Conservation (phyloP, 2,888 invertebrate species). For the Kryphioiulus occultus region DNA sequence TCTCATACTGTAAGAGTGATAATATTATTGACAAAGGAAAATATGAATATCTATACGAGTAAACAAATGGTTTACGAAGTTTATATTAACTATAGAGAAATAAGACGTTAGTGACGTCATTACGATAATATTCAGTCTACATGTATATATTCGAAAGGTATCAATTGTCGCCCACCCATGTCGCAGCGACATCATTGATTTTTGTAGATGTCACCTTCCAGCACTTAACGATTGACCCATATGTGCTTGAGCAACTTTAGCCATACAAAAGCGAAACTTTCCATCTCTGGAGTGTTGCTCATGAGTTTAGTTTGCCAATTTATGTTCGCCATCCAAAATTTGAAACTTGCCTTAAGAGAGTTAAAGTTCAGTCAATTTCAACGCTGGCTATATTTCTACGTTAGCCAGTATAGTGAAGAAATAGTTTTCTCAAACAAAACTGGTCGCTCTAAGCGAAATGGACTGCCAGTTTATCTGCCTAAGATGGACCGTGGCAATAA, state of each 20-base stretch:
- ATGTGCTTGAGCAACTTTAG: neutral
- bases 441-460: neutral
- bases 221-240: neutral
- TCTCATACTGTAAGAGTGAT: too few relatives aligned
- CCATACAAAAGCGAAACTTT: neutral
- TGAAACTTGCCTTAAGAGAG: neutral
- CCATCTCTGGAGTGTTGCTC: neutral
- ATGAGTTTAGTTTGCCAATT: neutral
- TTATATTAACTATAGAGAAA: too few relatives aligned
- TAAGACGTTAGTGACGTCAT: neutral
- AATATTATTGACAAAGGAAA: too few relatives aligned
- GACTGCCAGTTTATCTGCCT: neutral
- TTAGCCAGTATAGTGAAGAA: neutral
- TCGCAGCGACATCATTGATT: neutral
- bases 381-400: neutral
- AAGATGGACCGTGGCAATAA: constrained; percentile 1
- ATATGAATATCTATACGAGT: too few relatives aligned
- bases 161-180: neutral
- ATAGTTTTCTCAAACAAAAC: neutral
- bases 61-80: too few relatives aligned
- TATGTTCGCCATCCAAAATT: neutral
- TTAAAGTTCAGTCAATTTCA: neutral
- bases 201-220: neutral
- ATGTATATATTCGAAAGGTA: neutral
- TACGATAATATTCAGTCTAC: neutral